These are phyloP conservation scores for Sinocyclocheilus anophthalmus DNA, from an alignment of 2,113 vertebrate species.

Conservation along the genomic window DNA sequence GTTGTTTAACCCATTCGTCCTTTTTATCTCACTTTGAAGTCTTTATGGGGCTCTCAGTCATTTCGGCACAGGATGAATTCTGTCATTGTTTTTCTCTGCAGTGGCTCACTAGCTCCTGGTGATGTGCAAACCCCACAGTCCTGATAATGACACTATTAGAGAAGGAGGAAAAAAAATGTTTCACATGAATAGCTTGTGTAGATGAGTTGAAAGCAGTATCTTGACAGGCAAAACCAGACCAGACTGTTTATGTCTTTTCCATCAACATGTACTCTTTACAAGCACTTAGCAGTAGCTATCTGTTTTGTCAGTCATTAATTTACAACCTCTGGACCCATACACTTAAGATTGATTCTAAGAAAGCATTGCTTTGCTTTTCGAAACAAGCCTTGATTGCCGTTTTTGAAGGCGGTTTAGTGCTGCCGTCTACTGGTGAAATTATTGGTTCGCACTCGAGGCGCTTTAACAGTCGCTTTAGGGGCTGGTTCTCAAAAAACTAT, in stretches of 20 bases:
- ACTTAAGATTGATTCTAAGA: background rate
- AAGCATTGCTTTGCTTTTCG: background rate
- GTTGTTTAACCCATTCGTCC: background rate
- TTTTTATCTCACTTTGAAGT: background rate
- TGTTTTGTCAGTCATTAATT: background rate
- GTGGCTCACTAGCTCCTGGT: background rate
- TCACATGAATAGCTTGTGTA: background rate
- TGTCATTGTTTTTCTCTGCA: constrained; percentile 5
- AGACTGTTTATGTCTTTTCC: background rate
- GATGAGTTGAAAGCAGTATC: no score
- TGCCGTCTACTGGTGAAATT: constrained; percentile 57
- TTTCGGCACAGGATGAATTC: background rate
- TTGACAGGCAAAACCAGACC: background rate
- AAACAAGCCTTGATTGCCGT: background rate
- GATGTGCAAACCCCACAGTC: background rate
- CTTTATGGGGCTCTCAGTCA: background rate
- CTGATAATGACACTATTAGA: background rate
- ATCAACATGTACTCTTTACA: background rate
- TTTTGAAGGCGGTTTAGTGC: constrained; percentile 16
- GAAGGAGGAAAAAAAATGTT: background rate
- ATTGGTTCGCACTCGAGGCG: background rate
- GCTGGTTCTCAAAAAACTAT: background rate
- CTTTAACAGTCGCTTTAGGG: background rate
- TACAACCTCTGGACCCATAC: background rate
- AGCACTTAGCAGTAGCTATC: background rate